A percentile compares a stretch with the other conserved stretches of the same genome.
phyloP scores from a whole-genome alignment of 2,797 vertebrate species.

The Triplophysa yarkandensis region DNA sequence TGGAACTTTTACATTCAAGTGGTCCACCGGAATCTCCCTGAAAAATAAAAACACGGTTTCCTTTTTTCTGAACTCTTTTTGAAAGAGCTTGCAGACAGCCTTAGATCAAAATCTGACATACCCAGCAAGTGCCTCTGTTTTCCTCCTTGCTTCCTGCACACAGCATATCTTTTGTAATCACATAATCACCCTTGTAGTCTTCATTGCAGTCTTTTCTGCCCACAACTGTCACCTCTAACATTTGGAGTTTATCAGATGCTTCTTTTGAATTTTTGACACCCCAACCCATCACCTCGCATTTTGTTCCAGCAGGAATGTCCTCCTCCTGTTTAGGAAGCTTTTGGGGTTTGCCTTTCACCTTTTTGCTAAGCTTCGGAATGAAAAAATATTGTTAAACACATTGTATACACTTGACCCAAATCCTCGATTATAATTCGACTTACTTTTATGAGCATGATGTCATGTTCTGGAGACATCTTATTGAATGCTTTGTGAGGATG shows the following conservation, averaged over 20 bases:
- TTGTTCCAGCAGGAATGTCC: constrained; percentile 47
- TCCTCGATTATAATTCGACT: background rate
- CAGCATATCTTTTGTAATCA: constrained; percentile 60
- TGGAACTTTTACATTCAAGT: constrained; percentile 45
- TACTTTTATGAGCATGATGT: constrained; percentile 63
- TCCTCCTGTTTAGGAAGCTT: constrained; percentile 45
- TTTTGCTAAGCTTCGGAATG: constrained; percentile 47
- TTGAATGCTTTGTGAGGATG: constrained; percentile 19
- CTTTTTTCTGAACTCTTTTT: background rate
- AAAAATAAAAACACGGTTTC: constrained; percentile 21
- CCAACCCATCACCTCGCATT: constrained; percentile 61
- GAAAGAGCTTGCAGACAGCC: background rate
- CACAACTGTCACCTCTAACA: constrained; percentile 53
- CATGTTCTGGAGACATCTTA: constrained; percentile 27
- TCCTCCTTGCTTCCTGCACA: constrained; percentile 55
- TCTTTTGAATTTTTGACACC: constrained; percentile 9
- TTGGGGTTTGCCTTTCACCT: constrained; percentile 32
- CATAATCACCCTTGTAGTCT: constrained; percentile 43
- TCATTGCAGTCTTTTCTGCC: constrained; percentile 48
- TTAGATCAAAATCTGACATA: constrained; percentile 34
- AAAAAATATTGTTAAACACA: background rate
- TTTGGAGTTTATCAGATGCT: constrained; percentile 46
- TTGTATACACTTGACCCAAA: background rate
- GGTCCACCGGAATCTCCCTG: constrained; percentile 65
- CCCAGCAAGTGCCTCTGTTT: constrained; percentile 54